Percentiles rank a stretch among this genome's conserved stretches.
Conservation (phyloP, 2,113 vertebrate species). For the Struthio camelus region DNA sequence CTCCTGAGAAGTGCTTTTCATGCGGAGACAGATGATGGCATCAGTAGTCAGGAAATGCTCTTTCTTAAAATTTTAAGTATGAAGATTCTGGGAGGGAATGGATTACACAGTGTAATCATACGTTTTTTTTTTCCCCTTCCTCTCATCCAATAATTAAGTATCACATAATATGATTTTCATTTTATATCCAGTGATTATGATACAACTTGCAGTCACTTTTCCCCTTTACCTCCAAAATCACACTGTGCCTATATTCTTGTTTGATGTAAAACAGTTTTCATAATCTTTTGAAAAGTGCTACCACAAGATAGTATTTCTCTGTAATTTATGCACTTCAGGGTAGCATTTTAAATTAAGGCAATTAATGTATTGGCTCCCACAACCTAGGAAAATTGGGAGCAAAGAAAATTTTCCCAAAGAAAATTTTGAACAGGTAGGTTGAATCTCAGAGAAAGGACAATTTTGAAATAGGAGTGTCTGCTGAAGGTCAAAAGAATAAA, state of each 20-base stretch:
- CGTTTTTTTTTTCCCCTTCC: not conserved
- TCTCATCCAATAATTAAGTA: not conserved
- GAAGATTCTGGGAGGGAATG: slow-evolving; percentile 9
- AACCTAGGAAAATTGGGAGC: not conserved
- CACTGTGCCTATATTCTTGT: not conserved
- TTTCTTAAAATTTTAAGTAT: slow-evolving; percentile 26
- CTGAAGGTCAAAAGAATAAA: not conserved
- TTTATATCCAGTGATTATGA: not conserved
- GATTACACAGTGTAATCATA: not conserved
- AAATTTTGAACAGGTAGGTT: not conserved
- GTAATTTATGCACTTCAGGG: not conserved
- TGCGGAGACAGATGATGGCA: slow-evolving; percentile 7
- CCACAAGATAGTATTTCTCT: not conserved
- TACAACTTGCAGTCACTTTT: not conserved
- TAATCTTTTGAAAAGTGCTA: not conserved
- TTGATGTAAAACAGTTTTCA: not conserved
- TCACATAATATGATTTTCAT: not conserved
- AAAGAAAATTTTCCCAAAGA: not conserved
- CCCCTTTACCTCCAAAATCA: not conserved
- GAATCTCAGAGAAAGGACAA: not conserved
- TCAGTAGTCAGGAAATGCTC: not conserved
- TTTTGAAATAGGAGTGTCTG: not conserved
- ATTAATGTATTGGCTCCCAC: not conserved
- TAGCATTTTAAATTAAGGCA: not conserved
- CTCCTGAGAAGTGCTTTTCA: slow-evolving; percentile 6